A percentile compares a stretch with the other conserved stretches of the same genome.
phyloP scores from a whole-genome alignment of 2,888 invertebrate species.

The Cosmorhoe ocellata region DNA sequence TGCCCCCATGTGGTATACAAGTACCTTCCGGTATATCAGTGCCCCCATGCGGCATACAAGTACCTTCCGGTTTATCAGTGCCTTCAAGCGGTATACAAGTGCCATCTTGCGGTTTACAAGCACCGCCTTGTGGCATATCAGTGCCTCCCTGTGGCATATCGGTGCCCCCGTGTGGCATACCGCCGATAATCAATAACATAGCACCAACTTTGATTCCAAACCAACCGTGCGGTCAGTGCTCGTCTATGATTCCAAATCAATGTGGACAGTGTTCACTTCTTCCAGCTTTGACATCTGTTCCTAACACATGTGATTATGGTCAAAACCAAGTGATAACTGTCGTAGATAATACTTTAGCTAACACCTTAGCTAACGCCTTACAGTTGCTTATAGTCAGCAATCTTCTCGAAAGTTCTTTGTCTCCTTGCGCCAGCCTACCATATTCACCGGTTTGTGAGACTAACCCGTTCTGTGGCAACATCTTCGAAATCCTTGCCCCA shows the following conservation, averaged over 20 bases:
- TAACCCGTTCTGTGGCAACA: conserved; percentile 14
- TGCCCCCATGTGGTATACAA: conserved; percentile 6
- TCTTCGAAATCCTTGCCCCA: conserved; percentile 17
- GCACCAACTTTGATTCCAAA: conserved; percentile 11
- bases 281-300: conserved; percentile 21
- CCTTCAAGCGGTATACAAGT: neutral
- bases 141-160: neutral
- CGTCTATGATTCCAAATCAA: conserved; percentile 1
- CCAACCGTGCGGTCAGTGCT: neutral
- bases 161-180: neutral
- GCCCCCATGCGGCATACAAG: conserved; percentile 8
- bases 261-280: conserved; percentile 12
- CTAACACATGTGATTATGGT: neutral
- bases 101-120: neutral
- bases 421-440: neutral
- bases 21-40: neutral
- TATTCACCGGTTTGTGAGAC: conserved; percentile 1
- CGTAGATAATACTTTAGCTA: conserved; percentile 58
- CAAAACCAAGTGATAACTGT: conserved; percentile 44
- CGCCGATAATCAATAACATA: conserved; percentile 15
- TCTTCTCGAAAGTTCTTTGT: conserved; percentile 44
- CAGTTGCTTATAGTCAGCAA: conserved; percentile 62
- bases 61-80: neutral
- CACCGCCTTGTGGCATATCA: neutral
- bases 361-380: conserved; percentile 58